phyloP scores from a whole-genome alignment of 53 echinoderm and acorn worm genomes.

The Antedon mediterranea region DNA sequence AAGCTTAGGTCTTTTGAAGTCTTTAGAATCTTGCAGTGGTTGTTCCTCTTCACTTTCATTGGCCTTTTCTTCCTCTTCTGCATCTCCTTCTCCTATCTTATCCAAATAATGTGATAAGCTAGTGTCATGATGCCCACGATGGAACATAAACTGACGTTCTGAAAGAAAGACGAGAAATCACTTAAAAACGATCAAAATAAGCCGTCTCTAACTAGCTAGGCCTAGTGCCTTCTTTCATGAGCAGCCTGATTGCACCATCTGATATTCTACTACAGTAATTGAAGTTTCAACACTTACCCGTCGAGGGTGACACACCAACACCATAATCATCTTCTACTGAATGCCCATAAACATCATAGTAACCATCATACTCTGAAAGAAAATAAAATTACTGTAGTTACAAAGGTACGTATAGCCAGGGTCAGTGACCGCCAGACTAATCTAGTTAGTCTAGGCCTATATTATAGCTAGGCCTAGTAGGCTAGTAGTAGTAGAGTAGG shows the following conservation, averaged over 20 bases:
- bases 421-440: too few relatives aligned
- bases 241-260: too few relatives aligned
- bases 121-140: conserved; percentile 44
- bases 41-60: conserved; percentile 35
- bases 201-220: too few relatives aligned
- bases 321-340: conserved; percentile 86
- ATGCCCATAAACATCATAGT: conserved; percentile 91
- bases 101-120: conserved; percentile 55
- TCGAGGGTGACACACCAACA: background rate
- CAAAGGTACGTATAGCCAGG: too few relatives aligned
- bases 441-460: too few relatives aligned
- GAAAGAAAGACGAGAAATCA: background rate
- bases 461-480: too few relatives aligned
- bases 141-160: conserved; percentile 89
- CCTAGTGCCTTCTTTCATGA: too few relatives aligned
- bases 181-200: too few relatives aligned
- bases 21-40: conserved; percentile 49
- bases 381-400: background rate
- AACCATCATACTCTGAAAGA: conserved; percentile 81
- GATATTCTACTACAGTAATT: too few relatives aligned
- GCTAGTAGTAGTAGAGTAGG: too few relatives aligned
- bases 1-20: conserved; percentile 57
- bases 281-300: background rate
- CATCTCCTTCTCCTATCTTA: conserved; percentile 64
- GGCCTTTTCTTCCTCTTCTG: conserved; percentile 19